phyloP scores from a whole-genome alignment of 30 jellyfish, hydroid and myxozoan genomes.

The Turritopsis dohrnii region DNA sequence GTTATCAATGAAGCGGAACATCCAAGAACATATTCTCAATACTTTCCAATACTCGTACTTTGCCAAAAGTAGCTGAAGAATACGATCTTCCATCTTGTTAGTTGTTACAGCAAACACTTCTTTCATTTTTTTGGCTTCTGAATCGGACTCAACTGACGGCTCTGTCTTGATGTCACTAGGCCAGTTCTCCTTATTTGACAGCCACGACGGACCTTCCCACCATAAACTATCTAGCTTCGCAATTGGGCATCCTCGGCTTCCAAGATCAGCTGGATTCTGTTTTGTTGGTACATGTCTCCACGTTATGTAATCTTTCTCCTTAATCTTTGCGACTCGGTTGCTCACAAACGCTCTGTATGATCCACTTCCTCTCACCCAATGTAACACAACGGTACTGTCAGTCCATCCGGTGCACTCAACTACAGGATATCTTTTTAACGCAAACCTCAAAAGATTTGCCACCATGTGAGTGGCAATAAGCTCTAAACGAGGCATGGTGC shows the following conservation, averaged over 20 bases:
- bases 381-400: constrained; percentile 58
- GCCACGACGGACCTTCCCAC: constrained; percentile 27
- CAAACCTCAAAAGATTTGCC: constrained; percentile 26
- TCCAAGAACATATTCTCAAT: no score
- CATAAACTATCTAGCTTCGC: constrained; percentile 15
- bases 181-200: not conserved
- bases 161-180: constrained; percentile 7
- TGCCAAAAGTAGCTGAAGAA: no score
- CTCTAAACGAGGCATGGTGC: constrained; percentile 41
- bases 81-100: no score
- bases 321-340: constrained; percentile 39
- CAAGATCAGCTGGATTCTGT: no score
- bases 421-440: constrained; percentile 35
- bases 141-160: not conserved
- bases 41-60: no score
- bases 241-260: constrained; percentile 46
- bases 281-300: no score
- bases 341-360: constrained; percentile 53
- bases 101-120: constrained; percentile 5
- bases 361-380: constrained; percentile 48
- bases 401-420: constrained; percentile 27
- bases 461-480: constrained; percentile 41
- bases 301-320: constrained; percentile 21
- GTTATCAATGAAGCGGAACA: no score
- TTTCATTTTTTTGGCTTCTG: not conserved